These are phyloP conservation scores for Thelaira solivaga DNA, from an alignment of 2,888 invertebrate species.

Conservation along the genomic window DNA sequence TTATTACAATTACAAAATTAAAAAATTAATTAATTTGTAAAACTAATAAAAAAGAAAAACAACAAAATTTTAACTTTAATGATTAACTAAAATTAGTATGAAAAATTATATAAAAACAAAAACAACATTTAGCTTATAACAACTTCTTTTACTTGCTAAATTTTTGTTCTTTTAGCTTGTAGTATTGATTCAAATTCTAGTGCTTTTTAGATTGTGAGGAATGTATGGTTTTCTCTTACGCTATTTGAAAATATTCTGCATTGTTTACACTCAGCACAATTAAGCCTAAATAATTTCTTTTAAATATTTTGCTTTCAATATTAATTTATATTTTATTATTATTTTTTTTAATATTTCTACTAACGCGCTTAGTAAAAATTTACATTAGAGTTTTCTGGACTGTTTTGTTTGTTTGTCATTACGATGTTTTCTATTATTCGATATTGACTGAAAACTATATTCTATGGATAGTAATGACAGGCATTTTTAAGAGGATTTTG, in stretches of 20 bases:
- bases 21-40: too few species aligned
- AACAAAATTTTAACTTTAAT: too few species aligned
- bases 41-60: too few species aligned
- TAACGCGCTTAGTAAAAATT: conserved; percentile 56
- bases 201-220: conserved; percentile 78
- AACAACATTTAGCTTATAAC: conserved; percentile 50
- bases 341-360: conserved; percentile 31
- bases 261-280: background rate
- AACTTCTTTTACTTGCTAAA: conserved; percentile 45
- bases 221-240: conserved; percentile 72
- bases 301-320: conserved; percentile 1
- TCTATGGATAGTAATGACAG: conserved; percentile 2
- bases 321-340: conserved; percentile 4
- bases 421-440: conserved; percentile 15
- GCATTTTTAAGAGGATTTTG: background rate
- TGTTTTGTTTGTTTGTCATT: background rate
- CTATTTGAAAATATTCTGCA: conserved; percentile 27
- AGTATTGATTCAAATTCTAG: conserved; percentile 65
- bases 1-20: too few species aligned
- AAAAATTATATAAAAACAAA: conserved; percentile 37
- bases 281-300: conserved; percentile 23
- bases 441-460: conserved; percentile 2
- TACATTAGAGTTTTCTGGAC: background rate
- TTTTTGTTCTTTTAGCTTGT: conserved; percentile 14
- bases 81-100: conserved; percentile 57